Percentiles rank a stretch among this genome's conserved stretches.
These are phyloP conservation scores for Apocrypta bakeri DNA, from an alignment of 1,140 invertebrate species.

Conservation along the genomic window DNA sequence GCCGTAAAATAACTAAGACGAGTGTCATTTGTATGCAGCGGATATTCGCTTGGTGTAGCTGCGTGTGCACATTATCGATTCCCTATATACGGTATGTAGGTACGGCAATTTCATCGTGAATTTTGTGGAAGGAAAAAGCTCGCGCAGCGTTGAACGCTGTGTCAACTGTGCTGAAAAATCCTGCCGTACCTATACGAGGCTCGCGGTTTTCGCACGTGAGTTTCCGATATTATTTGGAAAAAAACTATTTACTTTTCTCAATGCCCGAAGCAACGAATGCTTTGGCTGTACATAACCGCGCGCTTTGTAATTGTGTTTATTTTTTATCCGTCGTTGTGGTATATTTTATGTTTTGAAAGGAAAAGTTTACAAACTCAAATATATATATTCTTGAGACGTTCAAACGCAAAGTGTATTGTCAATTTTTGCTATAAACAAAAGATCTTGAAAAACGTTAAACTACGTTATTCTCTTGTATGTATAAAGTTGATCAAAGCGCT, in stretches of 20 bases:
- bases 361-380: no score
- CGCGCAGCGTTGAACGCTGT: no score
- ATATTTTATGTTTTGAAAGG: no score
- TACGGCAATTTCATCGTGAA: not conserved
- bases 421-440: not conserved
- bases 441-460: not conserved
- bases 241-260: no score
- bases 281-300: no score
- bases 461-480: no score
- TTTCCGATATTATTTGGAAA: no score
- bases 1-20: not conserved
- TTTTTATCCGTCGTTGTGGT: no score
- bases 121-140: not conserved
- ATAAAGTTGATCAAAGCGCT: not conserved
- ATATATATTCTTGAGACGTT: no score
- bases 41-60: not conserved
- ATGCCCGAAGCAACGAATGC: no score
- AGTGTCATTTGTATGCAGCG: not conserved
- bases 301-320: no score
- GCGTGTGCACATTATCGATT: not conserved
- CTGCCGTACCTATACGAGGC: not conserved
- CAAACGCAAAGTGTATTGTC: no score
- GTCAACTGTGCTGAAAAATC: not conserved
- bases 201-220: not conserved
- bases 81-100: not conserved